Conservation (phyloP, 2,797 vertebrate species). For the Chiloscyllium punctatum region DNA sequence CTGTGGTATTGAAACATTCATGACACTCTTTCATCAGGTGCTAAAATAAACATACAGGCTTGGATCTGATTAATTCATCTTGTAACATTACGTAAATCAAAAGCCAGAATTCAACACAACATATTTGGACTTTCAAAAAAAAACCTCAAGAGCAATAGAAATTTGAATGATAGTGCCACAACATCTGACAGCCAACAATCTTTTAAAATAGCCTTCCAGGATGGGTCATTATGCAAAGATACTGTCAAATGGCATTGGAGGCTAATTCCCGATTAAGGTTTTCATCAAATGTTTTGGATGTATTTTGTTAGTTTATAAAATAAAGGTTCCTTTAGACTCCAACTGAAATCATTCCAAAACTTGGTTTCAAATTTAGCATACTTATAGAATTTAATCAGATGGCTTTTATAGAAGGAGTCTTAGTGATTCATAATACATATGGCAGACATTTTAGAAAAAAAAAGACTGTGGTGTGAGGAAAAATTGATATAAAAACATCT, state of each 20-base stretch:
- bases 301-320: neutral
- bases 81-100: neutral
- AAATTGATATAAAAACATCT: no score
- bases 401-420: neutral
- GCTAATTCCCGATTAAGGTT: neutral
- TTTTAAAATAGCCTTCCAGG: neutral
- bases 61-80: neutral
- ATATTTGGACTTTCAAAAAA: neutral
- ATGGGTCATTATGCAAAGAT: neutral
- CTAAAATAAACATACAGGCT: neutral
- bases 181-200: neutral
- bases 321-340: neutral
- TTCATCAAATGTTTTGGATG: neutral
- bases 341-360: neutral
- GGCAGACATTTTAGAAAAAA: no score
- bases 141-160: neutral
- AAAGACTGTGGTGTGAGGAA: no score
- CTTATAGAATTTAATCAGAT: neutral
- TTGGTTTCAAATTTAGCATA: neutral
- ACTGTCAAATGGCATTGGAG: neutral
- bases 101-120: neutral
- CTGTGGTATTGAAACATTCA: constrained; percentile 14
- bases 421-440: no score
- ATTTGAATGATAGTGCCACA: neutral
- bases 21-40: neutral